Evolutionary conservation across 2,113 vertebrate species (phyloP).

Genomic region (Hippocampus zosterae): DNA sequence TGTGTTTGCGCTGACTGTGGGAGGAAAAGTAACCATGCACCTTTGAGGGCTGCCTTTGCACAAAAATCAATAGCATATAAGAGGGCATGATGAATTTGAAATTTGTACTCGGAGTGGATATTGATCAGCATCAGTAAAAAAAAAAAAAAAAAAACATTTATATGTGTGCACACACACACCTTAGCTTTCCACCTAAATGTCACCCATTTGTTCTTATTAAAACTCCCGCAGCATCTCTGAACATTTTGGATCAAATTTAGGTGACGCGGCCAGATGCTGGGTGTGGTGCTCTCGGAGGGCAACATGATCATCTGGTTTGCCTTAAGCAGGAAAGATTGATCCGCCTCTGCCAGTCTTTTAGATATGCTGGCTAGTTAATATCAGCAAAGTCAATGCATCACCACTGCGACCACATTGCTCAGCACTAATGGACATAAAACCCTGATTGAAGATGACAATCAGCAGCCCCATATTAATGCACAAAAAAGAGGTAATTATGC

Average conservation of each 20-base stretch:
- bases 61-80: constrained; percentile 74
- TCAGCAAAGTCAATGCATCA: constrained; percentile 21
- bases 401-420: constrained; percentile 1
- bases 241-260: constrained; percentile 1
- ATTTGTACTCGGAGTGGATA: constrained; percentile 67
- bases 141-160: constrained; percentile 47
- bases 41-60: constrained; percentile 53
- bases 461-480: constrained; percentile 1
- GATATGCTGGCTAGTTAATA: constrained; percentile 4
- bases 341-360: background rate
- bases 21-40: constrained; percentile 56
- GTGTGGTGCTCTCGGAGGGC: constrained; percentile 30
- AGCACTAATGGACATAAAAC: background rate
- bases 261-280: constrained; percentile 12
- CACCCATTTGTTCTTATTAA: background rate
- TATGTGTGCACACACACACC: constrained; percentile 26
- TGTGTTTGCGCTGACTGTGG: constrained; percentile 50
- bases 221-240: constrained; percentile 7
- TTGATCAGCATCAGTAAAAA: constrained; percentile 67
- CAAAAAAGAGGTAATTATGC: constrained; percentile 2
- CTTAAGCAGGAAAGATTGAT: constrained; percentile 5
- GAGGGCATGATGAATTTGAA: constrained; percentile 71
- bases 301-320: constrained; percentile 6
- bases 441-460: constrained; percentile 14
- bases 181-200: background rate